These are phyloP conservation scores for Pavo muticus DNA, from an alignment of 2,113 vertebrate species.

Conservation along the genomic window DNA sequence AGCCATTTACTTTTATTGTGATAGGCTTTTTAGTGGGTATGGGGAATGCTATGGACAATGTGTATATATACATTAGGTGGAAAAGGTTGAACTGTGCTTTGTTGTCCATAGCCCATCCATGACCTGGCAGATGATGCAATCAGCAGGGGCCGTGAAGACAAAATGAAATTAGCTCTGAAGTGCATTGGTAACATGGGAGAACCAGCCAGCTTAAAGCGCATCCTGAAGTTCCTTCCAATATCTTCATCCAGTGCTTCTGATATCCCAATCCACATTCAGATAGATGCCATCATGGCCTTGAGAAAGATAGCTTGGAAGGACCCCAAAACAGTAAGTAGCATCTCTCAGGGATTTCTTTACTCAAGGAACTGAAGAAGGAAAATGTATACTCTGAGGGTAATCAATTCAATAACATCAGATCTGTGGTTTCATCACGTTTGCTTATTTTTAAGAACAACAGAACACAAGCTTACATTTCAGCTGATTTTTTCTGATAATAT, in stretches of 20 bases:
- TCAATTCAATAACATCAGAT: not conserved
- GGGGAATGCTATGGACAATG: not conserved
- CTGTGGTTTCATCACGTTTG: not conserved
- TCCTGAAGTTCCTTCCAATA: conserved; percentile 82
- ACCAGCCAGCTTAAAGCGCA: conserved; percentile 83
- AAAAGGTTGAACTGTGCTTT: not conserved
- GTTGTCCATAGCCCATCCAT: conserved; percentile 81
- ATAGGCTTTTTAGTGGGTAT: not conserved
- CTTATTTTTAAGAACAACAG: not conserved
- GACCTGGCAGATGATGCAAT: conserved; percentile 79
- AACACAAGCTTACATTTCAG: not conserved
- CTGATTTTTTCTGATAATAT: not conserved
- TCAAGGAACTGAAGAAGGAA: not conserved
- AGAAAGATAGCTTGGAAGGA: conserved; percentile 83
- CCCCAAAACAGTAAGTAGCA: conserved; percentile 77
- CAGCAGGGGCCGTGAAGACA: conserved; percentile 70
- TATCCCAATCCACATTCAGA: conserved; percentile 74
- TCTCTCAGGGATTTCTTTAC: not conserved
- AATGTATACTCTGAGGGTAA: not conserved
- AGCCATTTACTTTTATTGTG: not conserved
- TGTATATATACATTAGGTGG: not conserved
- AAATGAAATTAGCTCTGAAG: conserved; percentile 83
- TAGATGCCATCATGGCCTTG: conserved; percentile 83
- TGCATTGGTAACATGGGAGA: conserved; percentile 88
- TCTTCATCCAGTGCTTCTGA: conserved; percentile 73